Evolutionary conservation across 1,140 invertebrate genomes (phyloP), one percentile per base, ranked within the genome.

Genomic region (Caerostris darwini): DNA sequence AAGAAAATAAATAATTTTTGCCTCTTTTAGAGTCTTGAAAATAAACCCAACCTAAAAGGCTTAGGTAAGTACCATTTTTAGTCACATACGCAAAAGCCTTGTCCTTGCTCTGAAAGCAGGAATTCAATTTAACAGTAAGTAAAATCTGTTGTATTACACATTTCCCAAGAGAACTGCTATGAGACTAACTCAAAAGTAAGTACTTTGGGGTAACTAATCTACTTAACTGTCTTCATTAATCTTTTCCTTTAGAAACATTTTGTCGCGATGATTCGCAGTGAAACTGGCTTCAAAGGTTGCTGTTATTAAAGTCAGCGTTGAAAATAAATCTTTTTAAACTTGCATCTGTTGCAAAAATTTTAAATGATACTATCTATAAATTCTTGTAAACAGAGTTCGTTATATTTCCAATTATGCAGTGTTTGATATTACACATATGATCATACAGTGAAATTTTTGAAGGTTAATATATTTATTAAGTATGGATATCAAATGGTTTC

Each of bases 191-290:
- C 71, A 77, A 77, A 77, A 77, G 71, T 77, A 77, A 77, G 71
- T 77, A 77, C 50, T 77, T 34, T 50, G 50, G 71, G 71, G 10
- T 12, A 34, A 77, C 19, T 77, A 77, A 77, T 77, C 71, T 77
- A 50, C 71, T 77, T 77, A 77, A 77, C 19, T 77, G 71, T 77
- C 71, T 50, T 50, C 71, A 77, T 77, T 77, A 77, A 77, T 77
- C 71, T 77, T 77, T 77, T 77, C 71, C 71, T 77, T 53, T 50
- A 77, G 71, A 34, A 77, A 50, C 34, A 77, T 34, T 34, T 77
- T 77, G 12, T 77, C 71, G 34, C 71, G 12, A 34, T 53, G 71
- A 77, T 8, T 77, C 50, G 50, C 34, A 50, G 71, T 50, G 71
- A 12, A 5, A 67, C 12, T n/a, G 14, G 61, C 50, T 77, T 34